Conservation (phyloP, 2,797 vertebrate species). For the Sebastes dallii region DNA sequence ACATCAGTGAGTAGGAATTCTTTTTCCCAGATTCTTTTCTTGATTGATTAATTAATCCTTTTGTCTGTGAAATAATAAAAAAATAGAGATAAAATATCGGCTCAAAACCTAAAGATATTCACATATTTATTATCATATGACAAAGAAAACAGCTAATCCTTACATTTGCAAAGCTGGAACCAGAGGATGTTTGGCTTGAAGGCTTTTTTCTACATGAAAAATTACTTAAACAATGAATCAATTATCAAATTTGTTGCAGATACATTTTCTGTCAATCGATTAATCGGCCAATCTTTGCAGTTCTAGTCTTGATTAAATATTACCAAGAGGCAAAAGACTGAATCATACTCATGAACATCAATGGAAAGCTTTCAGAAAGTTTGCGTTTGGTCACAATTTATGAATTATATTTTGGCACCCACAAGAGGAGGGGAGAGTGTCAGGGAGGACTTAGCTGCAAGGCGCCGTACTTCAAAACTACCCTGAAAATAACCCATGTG, state of each 20-base stretch:
- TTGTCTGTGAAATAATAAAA: no score
- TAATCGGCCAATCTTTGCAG: background rate
- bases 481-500: background rate
- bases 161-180: background rate
- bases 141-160: background rate
- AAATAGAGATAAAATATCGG: no score
- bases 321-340: background rate
- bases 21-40: no score
- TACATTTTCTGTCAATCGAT: background rate
- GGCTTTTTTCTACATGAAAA: no score
- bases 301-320: background rate
- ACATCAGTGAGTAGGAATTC: no score
- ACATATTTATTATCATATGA: no score
- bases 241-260: no score
- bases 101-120: no score
- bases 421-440: background rate
- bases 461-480: background rate
- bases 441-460: background rate
- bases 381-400: background rate
- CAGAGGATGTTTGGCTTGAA: no score
- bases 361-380: background rate
- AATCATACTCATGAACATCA: background rate
- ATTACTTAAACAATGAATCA: no score
- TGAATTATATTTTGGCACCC: background rate
- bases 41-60: no score